Base-by-base conservation (phyloP, 2,888 invertebrate species). In the Phoenoteleia sp. region DNA sequence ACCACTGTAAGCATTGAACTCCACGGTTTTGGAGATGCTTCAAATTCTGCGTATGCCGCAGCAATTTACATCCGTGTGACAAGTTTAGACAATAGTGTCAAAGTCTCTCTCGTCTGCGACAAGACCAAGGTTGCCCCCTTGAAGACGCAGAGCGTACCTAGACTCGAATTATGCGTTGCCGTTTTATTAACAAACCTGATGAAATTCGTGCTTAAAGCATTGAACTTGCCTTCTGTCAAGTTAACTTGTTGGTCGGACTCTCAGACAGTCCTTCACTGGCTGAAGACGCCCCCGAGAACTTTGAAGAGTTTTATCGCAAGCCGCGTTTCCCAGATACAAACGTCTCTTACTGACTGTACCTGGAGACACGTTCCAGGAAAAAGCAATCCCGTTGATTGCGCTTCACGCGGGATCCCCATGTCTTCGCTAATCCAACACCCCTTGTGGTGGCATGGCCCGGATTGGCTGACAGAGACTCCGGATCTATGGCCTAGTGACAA, bases 131-230 rank as follows among this genome's bases (percentile, higher is more conserved):
- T 45, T 15, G 45, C 45, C 11, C 33, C 33, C 2, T 33, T 4
- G 11, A 33, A 33, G 11, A 33, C 33, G 33, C 33, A n/a, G n/a
- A 33, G 33, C 11, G 33, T 33, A 2, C 7, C 84, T 2, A 58
- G 84, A 13, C 54, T 85, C 2, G 86, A 86, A 54, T 27, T 87
- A 3, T 84, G 84, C 33, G 84, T 45, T 0, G 76, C 86, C 1
- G 49, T 23, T 7, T 13, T 52, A 7, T 52, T 9, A 6, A 33
- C 1, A n/a, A 23, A 2, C 15, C 39, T n/a, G n/a, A n/a, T 25
- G 13, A 13, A 23, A 15, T 23, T 62, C 5, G 33, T 11, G 5
- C 5, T 33, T 4, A 4, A 4, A 9, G 11, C 33, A 9, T 33
- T 33, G 11, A 2, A 33, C 2, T 11, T 33, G 7, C 2, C 33